Evolutionary conservation across 2,113 vertebrate species (phyloP).

Genomic region (Lophius piscatorius): DNA sequence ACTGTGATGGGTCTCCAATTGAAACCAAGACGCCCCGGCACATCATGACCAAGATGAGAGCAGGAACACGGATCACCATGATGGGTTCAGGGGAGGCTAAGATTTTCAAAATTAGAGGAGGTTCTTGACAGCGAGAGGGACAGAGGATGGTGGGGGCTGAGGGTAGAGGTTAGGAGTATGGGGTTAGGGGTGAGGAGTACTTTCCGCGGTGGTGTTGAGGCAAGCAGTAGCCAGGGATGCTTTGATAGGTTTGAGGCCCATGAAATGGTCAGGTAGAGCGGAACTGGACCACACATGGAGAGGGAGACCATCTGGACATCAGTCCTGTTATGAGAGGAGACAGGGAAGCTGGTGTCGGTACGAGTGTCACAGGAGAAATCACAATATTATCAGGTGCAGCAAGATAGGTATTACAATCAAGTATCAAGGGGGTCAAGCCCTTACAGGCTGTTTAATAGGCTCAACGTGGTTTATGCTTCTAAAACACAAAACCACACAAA

Average conservation of each 20-base stretch:
- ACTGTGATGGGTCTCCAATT: constrained; percentile 86
- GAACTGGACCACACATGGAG: constrained; percentile 74
- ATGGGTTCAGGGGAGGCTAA: constrained; percentile 70
- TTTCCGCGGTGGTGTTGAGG: constrained; percentile 33
- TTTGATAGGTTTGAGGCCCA: constrained; percentile 77
- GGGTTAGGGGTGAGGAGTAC: constrained; percentile 35
- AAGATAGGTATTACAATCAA: constrained; percentile 28
- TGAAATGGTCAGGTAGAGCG: constrained; percentile 74
- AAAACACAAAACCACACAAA: no score
- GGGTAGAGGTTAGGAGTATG: constrained; percentile 56
- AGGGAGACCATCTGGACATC: constrained; percentile 75
- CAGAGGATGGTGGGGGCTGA: constrained; percentile 41
- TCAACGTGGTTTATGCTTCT: constrained; percentile 59
- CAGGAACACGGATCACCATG: constrained; percentile 85
- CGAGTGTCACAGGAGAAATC: constrained; percentile 25
- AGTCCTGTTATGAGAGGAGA: constrained; percentile 76
- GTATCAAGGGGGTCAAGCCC: constrained; percentile 31
- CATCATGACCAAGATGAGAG: constrained; percentile 87
- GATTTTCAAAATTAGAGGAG: constrained; percentile 57
- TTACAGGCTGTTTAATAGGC: no score
- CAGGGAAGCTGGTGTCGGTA: not conserved
- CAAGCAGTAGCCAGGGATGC: constrained; percentile 40
- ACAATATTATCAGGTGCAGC: constrained; percentile 23
- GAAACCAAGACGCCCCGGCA: constrained; percentile 88
- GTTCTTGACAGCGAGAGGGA: constrained; percentile 54